These are phyloP conservation scores for Channallabes apus DNA, from an alignment of 2,797 vertebrate species.

Conservation along the genomic window DNA sequence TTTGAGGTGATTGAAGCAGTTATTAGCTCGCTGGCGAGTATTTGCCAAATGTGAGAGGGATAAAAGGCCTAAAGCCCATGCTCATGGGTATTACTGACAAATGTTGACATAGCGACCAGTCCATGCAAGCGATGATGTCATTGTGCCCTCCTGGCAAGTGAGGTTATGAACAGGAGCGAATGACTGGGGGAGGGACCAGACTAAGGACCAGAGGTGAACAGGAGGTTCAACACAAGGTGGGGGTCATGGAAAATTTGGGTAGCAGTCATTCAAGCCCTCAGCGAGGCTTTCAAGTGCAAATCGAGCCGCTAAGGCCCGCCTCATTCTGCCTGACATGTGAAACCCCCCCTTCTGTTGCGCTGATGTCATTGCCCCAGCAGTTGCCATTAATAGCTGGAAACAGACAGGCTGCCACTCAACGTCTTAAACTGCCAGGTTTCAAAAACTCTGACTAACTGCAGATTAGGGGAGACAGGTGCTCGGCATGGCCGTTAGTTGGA, in stretches of 20 bases:
- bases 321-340: slow-evolving; percentile 54
- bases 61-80: slow-evolving; percentile 28
- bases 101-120: slow-evolving; percentile 44
- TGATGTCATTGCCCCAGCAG: slow-evolving; percentile 75
- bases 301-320: slow-evolving; percentile 35
- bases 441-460: neutral
- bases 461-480: slow-evolving; percentile 44
- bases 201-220: slow-evolving; percentile 15
- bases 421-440: slow-evolving; percentile 70
- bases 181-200: slow-evolving; percentile 25
- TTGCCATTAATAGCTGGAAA: slow-evolving; percentile 75
- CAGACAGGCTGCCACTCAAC: slow-evolving; percentile 68
- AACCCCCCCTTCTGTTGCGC: slow-evolving; percentile 52
- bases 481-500: slow-evolving; percentile 36
- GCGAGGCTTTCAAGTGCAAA: slow-evolving; percentile 42
- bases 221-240: slow-evolving; percentile 30
- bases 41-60: slow-evolving; percentile 5
- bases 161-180: slow-evolving; percentile 33
- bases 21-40: slow-evolving; percentile 29
- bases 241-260: slow-evolving; percentile 46
- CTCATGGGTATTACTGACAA: slow-evolving; percentile 45
- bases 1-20: slow-evolving; percentile 22
- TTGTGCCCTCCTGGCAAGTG: slow-evolving; percentile 19
- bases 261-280: slow-evolving; percentile 38
- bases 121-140: slow-evolving; percentile 51